Evolutionary conservation across 2,797 vertebrate species (phyloP).

Genomic region (Esox lucius): DNA sequence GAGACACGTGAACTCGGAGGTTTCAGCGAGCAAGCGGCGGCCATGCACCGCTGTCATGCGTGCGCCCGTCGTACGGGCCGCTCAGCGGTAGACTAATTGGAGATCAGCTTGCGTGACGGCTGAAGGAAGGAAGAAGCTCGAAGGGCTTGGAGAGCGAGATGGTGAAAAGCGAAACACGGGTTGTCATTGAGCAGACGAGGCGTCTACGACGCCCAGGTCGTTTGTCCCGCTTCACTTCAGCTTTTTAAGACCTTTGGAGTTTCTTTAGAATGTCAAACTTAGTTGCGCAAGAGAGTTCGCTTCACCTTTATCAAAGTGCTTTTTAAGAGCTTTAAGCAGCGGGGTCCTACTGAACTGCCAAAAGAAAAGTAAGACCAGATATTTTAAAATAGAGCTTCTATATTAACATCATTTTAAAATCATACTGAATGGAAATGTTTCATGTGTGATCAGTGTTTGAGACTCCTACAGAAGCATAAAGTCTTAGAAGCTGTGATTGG

Average conservation of each 20-base stretch:
- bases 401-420: neutral
- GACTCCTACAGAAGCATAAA: neutral
- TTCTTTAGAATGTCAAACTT: conserved; percentile 1
- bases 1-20: neutral
- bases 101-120: conserved; percentile 32
- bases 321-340: neutral
- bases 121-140: conserved; percentile 12
- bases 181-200: neutral
- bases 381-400: neutral
- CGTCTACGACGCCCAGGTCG: neutral
- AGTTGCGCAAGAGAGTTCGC: neutral
- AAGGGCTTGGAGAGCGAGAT: conserved; percentile 41
- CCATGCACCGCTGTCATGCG: neutral
- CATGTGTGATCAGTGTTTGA: neutral
- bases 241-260: neutral
- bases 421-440: neutral
- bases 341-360: neutral
- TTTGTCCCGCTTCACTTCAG: neutral
- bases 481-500: conserved; percentile 1
- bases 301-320: neutral
- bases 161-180: conserved; percentile 27
- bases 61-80: neutral
- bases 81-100: neutral
- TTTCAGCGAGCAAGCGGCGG: conserved; percentile 15
- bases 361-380: neutral